A percentile compares a stretch with the other conserved stretches of the same genome.
Evolutionary conservation across 2,113 vertebrate genomes (phyloP).

Genomic region (Melanerpes aurifrons): DNA sequence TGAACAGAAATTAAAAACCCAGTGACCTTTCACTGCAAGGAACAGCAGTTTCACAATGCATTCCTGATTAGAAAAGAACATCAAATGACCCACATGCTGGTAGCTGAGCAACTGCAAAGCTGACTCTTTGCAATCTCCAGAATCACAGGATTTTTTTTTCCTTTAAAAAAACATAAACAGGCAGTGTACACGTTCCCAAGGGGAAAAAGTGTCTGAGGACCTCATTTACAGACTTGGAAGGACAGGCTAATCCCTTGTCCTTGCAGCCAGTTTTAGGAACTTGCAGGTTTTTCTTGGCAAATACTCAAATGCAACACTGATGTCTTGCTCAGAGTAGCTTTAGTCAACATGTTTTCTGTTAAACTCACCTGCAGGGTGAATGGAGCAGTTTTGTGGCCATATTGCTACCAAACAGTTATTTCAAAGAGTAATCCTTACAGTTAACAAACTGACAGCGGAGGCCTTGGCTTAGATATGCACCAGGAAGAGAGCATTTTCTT

Average conservation of each 20-base stretch:
- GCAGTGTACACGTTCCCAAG: slow-evolving; percentile 52
- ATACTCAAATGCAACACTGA: slow-evolving; percentile 65
- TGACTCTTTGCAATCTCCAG: slow-evolving; percentile 17
- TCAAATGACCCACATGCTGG: slow-evolving; percentile 36
- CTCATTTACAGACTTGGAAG: slow-evolving; percentile 65
- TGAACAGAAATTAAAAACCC: slow-evolving; percentile 33
- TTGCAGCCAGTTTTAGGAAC: slow-evolving; percentile 43
- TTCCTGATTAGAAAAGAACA: slow-evolving; percentile 56
- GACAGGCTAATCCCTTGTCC: slow-evolving; percentile 66
- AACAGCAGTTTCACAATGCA: slow-evolving; percentile 28
- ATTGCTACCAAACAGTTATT: slow-evolving; percentile 54
- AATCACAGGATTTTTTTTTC: background rate
- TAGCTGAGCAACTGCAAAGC: slow-evolving; percentile 44
- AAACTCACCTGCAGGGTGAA: slow-evolving; percentile 60
- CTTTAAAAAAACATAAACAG: slow-evolving; percentile 24
- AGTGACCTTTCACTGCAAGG: slow-evolving; percentile 32
- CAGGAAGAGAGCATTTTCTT: slow-evolving; percentile 81
- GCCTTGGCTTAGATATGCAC: slow-evolving; percentile 72
- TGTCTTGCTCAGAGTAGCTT: slow-evolving; percentile 62
- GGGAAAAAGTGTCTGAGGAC: slow-evolving; percentile 64
- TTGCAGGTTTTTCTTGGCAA: slow-evolving; percentile 72
- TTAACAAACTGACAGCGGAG: slow-evolving; percentile 62
- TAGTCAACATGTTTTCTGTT: slow-evolving; percentile 68
- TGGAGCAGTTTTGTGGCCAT: slow-evolving; percentile 46
- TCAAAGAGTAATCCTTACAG: slow-evolving; percentile 65